Percentiles rank a stretch among this genome's conserved stretches.
phyloP scores from a whole-genome alignment of 2,113 vertebrate species.

The Crotalus horridus region DNA sequence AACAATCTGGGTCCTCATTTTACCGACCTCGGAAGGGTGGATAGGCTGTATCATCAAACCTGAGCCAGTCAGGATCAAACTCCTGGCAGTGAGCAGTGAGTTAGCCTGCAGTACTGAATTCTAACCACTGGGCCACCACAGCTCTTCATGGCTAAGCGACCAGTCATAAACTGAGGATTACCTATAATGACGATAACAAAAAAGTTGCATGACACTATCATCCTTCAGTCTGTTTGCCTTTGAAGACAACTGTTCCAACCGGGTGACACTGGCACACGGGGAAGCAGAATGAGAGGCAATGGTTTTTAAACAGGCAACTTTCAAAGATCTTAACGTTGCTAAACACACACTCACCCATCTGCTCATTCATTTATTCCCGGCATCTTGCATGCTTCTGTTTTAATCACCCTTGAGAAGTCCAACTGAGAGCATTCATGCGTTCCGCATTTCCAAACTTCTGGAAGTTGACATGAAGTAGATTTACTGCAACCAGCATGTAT shows the following conservation, averaged over 20 bases:
- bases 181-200: background rate
- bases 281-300: background rate
- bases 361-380: background rate
- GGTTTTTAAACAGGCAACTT: background rate
- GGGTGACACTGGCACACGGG: background rate
- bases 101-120: too few relatives aligned
- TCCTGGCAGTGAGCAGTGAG: too few relatives aligned
- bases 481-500: background rate
- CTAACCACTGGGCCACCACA: too few relatives aligned
- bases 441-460: background rate
- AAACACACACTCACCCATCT: background rate
- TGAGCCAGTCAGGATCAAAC: too few relatives aligned
- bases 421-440: rapidly evolving
- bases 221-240: background rate
- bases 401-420: background rate
- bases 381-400: background rate
- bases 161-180: background rate
- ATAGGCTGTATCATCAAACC: too few relatives aligned
- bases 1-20: too few relatives aligned
- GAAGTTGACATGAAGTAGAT: background rate
- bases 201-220: background rate
- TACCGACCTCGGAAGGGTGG: too few relatives aligned
- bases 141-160: too few relatives aligned
- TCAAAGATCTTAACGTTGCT: background rate
- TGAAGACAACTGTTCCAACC: background rate